phyloP scores from a whole-genome alignment of 2,888 invertebrate genomes.

The Cantharis rustica region DNA sequence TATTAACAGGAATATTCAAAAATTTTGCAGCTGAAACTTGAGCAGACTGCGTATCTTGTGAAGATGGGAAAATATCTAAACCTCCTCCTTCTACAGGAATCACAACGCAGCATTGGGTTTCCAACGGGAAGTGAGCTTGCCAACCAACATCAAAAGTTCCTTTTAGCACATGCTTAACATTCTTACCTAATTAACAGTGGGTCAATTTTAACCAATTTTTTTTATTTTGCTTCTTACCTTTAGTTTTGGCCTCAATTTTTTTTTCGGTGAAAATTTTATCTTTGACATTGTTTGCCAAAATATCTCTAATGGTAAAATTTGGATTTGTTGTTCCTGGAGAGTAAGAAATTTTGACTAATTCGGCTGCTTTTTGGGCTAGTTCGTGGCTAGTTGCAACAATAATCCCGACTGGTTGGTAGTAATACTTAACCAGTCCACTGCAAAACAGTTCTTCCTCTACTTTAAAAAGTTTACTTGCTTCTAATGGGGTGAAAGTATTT shows the following conservation, averaged over 20 bases:
- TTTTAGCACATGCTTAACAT: slow-evolving; percentile 53
- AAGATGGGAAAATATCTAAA: slow-evolving; percentile 66
- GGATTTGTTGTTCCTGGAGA: slow-evolving; percentile 54
- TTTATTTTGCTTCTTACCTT: slow-evolving; percentile 50
- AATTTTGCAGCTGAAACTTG: slow-evolving; percentile 62
- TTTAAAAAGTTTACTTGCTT: slow-evolving; percentile 29
- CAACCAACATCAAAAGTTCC: slow-evolving; percentile 63
- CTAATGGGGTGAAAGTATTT: slow-evolving; percentile 62
- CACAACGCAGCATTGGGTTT: slow-evolving; percentile 69
- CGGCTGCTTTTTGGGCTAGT: slow-evolving; percentile 63
- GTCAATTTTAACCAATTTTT: background rate
- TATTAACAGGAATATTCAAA: slow-evolving; percentile 63
- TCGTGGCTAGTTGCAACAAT: slow-evolving; percentile 67
- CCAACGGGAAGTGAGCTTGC: slow-evolving; percentile 82
- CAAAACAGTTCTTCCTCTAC: slow-evolving; percentile 57
- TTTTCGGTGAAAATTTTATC: slow-evolving; percentile 53
- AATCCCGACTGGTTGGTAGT: slow-evolving; percentile 74
- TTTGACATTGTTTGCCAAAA: slow-evolving; percentile 55
- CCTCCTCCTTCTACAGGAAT: slow-evolving; percentile 70
- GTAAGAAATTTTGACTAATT: slow-evolving; percentile 62
- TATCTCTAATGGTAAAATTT: slow-evolving; percentile 56
- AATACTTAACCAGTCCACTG: slow-evolving; percentile 60
- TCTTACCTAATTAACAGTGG: slow-evolving; percentile 29
- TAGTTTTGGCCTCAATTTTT: slow-evolving; percentile 46
- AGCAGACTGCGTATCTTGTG: slow-evolving; percentile 67